Evolutionary conservation across 2,113 vertebrate species (phyloP), one percentile per base, ranked within the genome.

Genomic region (Ibidorhyncha struthersii): DNA sequence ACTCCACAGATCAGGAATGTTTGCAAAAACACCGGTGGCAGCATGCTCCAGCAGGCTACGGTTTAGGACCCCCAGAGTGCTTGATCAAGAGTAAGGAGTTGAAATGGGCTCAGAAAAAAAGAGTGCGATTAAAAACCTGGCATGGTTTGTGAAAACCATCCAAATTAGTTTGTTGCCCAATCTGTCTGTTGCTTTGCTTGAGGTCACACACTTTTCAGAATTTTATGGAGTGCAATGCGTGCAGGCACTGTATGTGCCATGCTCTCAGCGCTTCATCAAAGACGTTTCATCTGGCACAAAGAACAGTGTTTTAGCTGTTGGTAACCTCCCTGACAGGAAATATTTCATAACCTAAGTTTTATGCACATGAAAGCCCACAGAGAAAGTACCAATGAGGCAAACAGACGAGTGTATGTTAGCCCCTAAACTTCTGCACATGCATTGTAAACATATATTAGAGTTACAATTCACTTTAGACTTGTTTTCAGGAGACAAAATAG

Each of bases 181-280:
- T 63, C 32, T 86, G 15, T 29, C 36, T 76, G 20, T 66, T 79
- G 40, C 36, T 86, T 89, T 94, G 38, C 53, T 89, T 61, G 49
- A 73, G 25, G 52, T 55, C 55, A 76, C 43, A 74, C 38, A 50
- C 61, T 76, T 84, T 12, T 40, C 36, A 61, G 70, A 85, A 85
- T 61, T 95, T 80, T 84, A 83, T 49, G 62, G 69, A 95, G 34
- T 41, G 69, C 25, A 66, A 29, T n/a, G 30, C 62, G 25, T 91
- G 13, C 63, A 70, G 77, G 25, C 56, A 65, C 22, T 71, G 41
- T 22, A 53, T 27, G 49, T 59, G 86, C 73, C 65, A 49, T 40
- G 38, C 55, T 82, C 43, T 91, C 65, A 79, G 70, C 26, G 36
- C 40, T 87, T 91, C 61, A 79, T 94, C 77, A 85, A 58, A 86